A percentile compares a stretch with the other conserved stretches of the same genome.
phyloP scores from a whole-genome alignment of 2,797 vertebrate genomes.

The Pseudochirops corinnae region DNA sequence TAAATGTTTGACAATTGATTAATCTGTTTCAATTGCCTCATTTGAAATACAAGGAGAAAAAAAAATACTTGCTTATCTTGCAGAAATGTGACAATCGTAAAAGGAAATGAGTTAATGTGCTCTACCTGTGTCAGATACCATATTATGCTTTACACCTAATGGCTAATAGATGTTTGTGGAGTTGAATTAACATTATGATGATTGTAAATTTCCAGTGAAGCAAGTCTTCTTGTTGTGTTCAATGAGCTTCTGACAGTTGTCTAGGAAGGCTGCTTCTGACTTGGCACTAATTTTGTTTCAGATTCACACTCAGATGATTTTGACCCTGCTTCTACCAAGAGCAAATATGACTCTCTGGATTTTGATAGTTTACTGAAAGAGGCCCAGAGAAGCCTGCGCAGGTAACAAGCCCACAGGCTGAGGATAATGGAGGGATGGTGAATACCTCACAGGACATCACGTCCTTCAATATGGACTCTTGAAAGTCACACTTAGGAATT shows the following conservation, averaged over 20 bases:
- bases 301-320: constrained; percentile 99
- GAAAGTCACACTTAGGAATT: constrained; percentile 88
- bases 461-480: constrained; percentile 91
- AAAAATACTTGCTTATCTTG: background rate
- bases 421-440: constrained; percentile 88
- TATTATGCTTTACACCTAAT: background rate
- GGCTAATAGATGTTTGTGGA: background rate
- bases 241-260: background rate
- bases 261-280: constrained; percentile 36
- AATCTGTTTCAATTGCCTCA: background rate
- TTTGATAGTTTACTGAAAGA: constrained; percentile 99
- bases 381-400: constrained; percentile 97
- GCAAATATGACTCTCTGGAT: constrained; percentile 99
- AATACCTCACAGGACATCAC: constrained; percentile 94
- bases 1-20: background rate
- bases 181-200: background rate
- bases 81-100: background rate
- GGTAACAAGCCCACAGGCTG: constrained; percentile 91
- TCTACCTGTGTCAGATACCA: background rate
- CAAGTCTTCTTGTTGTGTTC: background rate
- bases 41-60: background rate
- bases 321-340: constrained; percentile 98
- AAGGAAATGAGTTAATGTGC: background rate
- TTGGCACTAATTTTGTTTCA: constrained; percentile 84
- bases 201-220: background rate